These are phyloP conservation scores for Borostomias antarcticus DNA, from an alignment of 2,797 vertebrate species.

Conservation along the genomic window DNA sequence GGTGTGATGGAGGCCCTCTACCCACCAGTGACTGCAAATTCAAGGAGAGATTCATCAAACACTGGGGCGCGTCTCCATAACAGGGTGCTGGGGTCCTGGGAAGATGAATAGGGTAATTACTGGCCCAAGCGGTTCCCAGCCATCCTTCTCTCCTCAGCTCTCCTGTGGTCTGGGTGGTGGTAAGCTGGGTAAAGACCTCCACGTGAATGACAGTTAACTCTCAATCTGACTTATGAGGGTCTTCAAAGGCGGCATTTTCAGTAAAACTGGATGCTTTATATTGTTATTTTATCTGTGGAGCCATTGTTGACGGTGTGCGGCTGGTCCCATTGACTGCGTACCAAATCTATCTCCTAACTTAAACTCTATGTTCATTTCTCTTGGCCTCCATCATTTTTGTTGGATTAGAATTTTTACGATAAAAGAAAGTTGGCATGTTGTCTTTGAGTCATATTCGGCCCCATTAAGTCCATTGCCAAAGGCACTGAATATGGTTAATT, in stretches of 20 bases:
- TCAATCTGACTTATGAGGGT: background rate
- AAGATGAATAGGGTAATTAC: constrained; percentile 82
- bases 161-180: constrained; percentile 42
- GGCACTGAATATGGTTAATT: constrained; percentile 46
- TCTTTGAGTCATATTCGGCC: constrained; percentile 54
- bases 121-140: constrained; percentile 57
- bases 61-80: constrained; percentile 62
- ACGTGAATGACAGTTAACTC: background rate
- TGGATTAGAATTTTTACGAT: too few species aligned
- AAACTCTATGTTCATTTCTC: too few species aligned
- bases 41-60: constrained; percentile 79
- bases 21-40: constrained; percentile 71
- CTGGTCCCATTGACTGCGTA: too few species aligned
- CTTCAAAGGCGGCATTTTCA: too few species aligned
- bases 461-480: constrained; percentile 55
- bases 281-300: too few species aligned
- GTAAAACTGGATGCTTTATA: too few species aligned
- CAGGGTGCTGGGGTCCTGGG: constrained; percentile 65
- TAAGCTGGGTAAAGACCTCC: constrained; percentile 4
- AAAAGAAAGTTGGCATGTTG: constrained; percentile 56
- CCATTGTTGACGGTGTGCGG: too few species aligned
- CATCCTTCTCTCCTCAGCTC: constrained; percentile 18
- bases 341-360: too few species aligned
- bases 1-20: constrained; percentile 63
- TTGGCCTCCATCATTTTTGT: too few species aligned